These are phyloP conservation scores for Hypotaenidia philippensis DNA, from an alignment of 2,797 vertebrate genomes.

Conservation along the genomic window DNA sequence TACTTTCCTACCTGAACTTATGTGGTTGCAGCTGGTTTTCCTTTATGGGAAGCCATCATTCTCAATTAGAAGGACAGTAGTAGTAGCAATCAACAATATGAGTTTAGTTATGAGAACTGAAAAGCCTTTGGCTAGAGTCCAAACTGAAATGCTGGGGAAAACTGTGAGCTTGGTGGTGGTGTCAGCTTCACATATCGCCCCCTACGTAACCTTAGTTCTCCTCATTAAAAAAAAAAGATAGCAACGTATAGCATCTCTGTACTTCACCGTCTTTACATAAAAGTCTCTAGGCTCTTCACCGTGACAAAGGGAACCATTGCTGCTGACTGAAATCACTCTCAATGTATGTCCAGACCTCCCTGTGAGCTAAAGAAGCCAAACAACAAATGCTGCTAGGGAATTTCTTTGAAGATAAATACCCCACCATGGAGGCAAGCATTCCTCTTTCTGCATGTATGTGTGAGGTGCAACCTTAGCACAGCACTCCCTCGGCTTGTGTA, in stretches of 20 bases:
- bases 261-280: not conserved
- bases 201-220: not conserved
- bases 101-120: not conserved
- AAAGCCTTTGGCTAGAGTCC: not conserved
- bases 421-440: not conserved
- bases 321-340: not conserved
- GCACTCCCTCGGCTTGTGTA: not conserved
- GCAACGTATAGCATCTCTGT: not conserved
- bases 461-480: not conserved
- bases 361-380: not conserved
- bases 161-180: not conserved
- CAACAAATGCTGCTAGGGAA: not conserved
- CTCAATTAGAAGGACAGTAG: not conserved
- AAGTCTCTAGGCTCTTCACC: not conserved
- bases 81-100: not conserved
- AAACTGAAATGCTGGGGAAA: not conserved
- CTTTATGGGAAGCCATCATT: not conserved
- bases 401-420: not conserved
- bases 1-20: not conserved
- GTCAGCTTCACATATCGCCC: not conserved
- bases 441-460: not conserved
- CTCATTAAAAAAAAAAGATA: not conserved
- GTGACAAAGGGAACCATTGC: not conserved
- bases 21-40: not conserved
- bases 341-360: not conserved